Conservation (phyloP, 2,888 invertebrate species). For the Thereva nobilitata region DNA sequence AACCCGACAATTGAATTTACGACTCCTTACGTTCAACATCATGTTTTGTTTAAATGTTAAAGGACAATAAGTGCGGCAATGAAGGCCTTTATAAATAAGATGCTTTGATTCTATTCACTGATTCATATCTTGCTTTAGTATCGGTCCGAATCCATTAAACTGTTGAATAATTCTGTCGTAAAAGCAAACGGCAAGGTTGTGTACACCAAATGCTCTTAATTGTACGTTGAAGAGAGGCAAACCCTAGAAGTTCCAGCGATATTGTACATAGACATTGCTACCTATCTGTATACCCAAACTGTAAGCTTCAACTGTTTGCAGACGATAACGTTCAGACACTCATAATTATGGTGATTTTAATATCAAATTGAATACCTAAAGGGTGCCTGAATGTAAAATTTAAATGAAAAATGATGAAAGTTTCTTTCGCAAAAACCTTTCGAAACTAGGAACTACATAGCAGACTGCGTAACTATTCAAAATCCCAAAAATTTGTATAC, state of each 20-base stretch:
- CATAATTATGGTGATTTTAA: slow-evolving; percentile 27
- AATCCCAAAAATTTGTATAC: too few relatives aligned
- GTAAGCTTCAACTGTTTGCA: slow-evolving; percentile 22
- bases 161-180: slow-evolving; percentile 19
- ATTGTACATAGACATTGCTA: background rate
- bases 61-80: too few relatives aligned
- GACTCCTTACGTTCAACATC: too few relatives aligned
- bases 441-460: background rate
- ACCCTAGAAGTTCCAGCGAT: background rate
- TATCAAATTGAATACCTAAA: slow-evolving; percentile 23
- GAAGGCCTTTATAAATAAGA: too few relatives aligned
- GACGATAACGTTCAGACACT: slow-evolving; percentile 18
- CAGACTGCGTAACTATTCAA: too few relatives aligned
- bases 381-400: slow-evolving; percentile 5
- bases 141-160: slow-evolving; percentile 17
- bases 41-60: too few relatives aligned
- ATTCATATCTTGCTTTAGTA: too few relatives aligned
- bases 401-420: slow-evolving; percentile 13
- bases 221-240: background rate
- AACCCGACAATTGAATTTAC: too few relatives aligned
- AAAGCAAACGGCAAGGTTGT: slow-evolving; percentile 23
- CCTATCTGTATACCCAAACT: slow-evolving; percentile 2
- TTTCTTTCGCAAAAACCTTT: slow-evolving; percentile 6
- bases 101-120: too few relatives aligned
- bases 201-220: slow-evolving; percentile 25